Base-by-base conservation (phyloP, 2,888 invertebrate genomes). In the Drosophila quinaria region DNA sequence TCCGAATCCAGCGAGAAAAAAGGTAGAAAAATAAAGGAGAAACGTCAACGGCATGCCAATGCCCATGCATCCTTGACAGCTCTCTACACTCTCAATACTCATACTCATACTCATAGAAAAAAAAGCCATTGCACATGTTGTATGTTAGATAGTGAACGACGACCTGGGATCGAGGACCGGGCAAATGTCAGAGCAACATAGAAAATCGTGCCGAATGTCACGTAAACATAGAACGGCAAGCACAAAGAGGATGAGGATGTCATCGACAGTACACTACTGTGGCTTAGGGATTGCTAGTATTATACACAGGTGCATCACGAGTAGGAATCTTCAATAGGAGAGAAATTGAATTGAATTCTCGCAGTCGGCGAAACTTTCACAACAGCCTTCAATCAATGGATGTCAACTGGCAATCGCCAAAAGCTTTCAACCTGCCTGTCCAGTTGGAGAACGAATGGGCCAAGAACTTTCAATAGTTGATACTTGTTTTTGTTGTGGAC, bases 131-230 rank as follows among this genome's bases (percentile, higher is more conserved):
- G 46, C 68, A 61, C 47, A 72, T 47, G 51, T 19, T 52, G 49
- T 62, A 25, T 25, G 25, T 25, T 25, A 54, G 39, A 77, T 55
- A 56, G 49, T 42, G 42, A 25, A 31, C 19, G 39, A 22, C 49
- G 39, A 22, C 49, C 19, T 22, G 29, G 64, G 54, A 44, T 44
- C 58, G 33, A 15, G 58, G 47, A 42, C n/a, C 19, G 52, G 62
- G 51, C 70, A 81, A 64, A 85, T 66, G 85, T 74, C 79, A 81
- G 70, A 65, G 54, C 61, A 81, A 70, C 74, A 69, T 65, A 70
- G 82, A 67, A 67, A 87, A 80, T 82, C 73, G 80, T 86, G 83
- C 83, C 70, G 73, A 85, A 86, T 86, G 81, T 82, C 81, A 81
- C 83, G 86, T 76, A 73, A 80, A 86, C 67, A 80, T 54, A 54